A percentile compares a stretch with the other conserved stretches of the same genome.
phyloP scores from a whole-genome alignment of 2,113 vertebrate species.

The Gopherus flavomarginatus region DNA sequence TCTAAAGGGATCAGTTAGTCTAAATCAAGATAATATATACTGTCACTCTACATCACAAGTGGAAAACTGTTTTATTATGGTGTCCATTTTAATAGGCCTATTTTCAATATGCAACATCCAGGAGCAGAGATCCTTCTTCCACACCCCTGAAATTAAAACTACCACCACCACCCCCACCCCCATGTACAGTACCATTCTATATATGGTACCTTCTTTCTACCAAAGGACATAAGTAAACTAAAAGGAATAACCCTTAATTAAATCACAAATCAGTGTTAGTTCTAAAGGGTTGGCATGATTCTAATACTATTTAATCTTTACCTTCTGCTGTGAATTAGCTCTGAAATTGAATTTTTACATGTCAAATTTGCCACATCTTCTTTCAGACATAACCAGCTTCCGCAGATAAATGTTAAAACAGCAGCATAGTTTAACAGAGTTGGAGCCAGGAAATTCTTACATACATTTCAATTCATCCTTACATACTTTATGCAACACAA shows the following conservation, averaged over 20 bases:
- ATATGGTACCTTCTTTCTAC: fast-evolving
- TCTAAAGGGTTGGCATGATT: not conserved
- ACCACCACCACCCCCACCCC: not conserved
- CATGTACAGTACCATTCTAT: not conserved
- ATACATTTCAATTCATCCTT: fast-evolving
- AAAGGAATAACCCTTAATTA: no score
- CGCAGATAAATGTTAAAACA: not conserved
- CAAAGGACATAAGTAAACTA: not conserved
- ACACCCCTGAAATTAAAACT: not conserved
- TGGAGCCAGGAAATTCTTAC: not conserved
- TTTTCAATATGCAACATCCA: not conserved
- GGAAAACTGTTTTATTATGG: not conserved
- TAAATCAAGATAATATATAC: not conserved
- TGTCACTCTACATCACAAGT: constrained; percentile 30
- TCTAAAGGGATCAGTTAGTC: not conserved
- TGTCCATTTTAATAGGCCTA: not conserved
- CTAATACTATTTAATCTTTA: not conserved
- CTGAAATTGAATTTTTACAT: not conserved
- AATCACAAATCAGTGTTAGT: not conserved
- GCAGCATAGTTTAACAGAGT: not conserved
- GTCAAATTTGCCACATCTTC: fast-evolving
- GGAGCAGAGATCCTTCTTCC: not conserved
- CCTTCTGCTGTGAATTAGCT: not conserved
- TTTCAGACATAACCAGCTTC: not conserved
- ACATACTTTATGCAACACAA: not conserved